Evolutionary conservation across 2,113 vertebrate genomes (phyloP), one percentile per base, ranked within the genome.

Genomic region (Murina feae): DNA sequence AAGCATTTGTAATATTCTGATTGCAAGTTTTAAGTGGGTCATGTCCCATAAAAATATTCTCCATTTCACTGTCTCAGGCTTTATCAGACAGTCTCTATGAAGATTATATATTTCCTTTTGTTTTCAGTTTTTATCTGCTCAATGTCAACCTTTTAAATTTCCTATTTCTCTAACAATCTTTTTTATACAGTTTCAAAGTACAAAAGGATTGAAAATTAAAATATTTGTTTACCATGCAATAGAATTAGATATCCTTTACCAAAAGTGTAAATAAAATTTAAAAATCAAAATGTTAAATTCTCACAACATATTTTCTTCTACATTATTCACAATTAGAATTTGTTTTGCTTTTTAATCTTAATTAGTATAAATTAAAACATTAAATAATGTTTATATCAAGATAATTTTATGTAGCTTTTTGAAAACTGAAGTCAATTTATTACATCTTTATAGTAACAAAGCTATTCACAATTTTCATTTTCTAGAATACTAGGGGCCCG

Each of bases 1-100:
- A 96, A 94, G 6, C 76, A 92, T 95, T 96, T 80, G 2, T 53
- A 80, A 80, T 80, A 44, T 87, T 8, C 30, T 93, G 65, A 84
- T 94, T 84, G 18, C 58, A 95, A 78, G 87, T 89, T 90, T 94
- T 94, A 95, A 94, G 69, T 89, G 72, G 78, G 86, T 89, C 79
- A 75, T 66, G 74, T 7, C 63, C 18, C 65, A 89, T 58, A 93
- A 79, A 94, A 49, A 75, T 83, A 90, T 55, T 13, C 7, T 91
- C 49, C 94, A 93, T 97, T 30, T 76, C 95, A 81, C 93, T 96
- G 90, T 97, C 94, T 82, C 23, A 72, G 82, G 65, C 9, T 88
- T 68, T 87, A 58, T 58, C 58, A 28, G 55, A 58, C 55, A 58
- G 25, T 12, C 58, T 60, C 58, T 60, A 60, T 28, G 58, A 60